Evolutionary conservation across 2,888 invertebrate genomes (phyloP).

Genomic region (Timema podura): DNA sequence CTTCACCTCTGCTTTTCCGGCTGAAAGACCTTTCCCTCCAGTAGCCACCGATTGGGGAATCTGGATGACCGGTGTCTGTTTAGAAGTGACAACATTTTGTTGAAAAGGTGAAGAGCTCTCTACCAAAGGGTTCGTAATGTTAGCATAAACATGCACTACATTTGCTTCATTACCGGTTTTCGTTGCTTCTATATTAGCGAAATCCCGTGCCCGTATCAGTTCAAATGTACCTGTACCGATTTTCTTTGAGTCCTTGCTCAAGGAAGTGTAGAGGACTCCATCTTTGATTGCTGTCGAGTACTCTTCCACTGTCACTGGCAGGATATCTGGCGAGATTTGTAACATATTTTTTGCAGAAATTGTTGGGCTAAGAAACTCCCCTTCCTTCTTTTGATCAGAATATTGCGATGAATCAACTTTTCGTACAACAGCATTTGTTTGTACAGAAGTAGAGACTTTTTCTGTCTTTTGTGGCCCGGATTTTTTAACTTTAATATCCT

Average conservation of each 20-base stretch:
- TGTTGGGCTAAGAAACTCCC: slow-evolving; percentile 18
- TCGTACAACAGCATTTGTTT: slow-evolving; percentile 52
- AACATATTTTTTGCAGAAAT: slow-evolving; percentile 24
- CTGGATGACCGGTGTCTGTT: slow-evolving; percentile 17
- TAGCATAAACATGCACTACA: slow-evolving; percentile 37
- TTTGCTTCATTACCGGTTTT: slow-evolving; percentile 23
- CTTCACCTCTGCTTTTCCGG: neutral
- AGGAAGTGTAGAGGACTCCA: slow-evolving; percentile 36
- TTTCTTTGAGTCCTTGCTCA: slow-evolving; percentile 33
- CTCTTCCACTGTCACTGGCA: slow-evolving; percentile 38
- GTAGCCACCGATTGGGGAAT: neutral
- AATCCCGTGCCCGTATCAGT: slow-evolving; percentile 53
- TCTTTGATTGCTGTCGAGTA: slow-evolving; percentile 31
- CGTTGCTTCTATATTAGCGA: slow-evolving; percentile 49
- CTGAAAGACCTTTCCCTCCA: neutral
- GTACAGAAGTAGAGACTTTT: slow-evolving; percentile 57
- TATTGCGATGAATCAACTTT: slow-evolving; percentile 39
- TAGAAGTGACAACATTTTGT: slow-evolving; percentile 10
- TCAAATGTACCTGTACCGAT: slow-evolving; percentile 47
- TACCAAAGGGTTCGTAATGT: slow-evolving; percentile 30
- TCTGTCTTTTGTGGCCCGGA: slow-evolving; percentile 42
- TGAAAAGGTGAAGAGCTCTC: neutral
- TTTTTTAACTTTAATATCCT: slow-evolving; percentile 46
- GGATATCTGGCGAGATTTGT: slow-evolving; percentile 27
- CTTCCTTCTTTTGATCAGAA: slow-evolving; percentile 7